These are phyloP conservation scores for Pristionchus maxplancki DNA, from an alignment of 2,888 invertebrate genomes.

Conservation along the genomic window DNA sequence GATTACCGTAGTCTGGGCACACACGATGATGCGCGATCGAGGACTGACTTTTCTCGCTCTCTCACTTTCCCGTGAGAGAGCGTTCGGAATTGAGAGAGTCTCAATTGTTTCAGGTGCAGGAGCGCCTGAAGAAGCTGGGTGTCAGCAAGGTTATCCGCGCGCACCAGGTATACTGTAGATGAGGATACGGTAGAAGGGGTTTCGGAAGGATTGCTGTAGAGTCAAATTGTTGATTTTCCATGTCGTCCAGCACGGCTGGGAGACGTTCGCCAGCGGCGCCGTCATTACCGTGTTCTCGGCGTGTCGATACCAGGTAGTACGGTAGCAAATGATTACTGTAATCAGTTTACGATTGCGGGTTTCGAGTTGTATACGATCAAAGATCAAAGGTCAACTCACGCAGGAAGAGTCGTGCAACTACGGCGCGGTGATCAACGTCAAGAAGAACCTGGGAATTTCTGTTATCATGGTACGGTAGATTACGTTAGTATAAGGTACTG, in stretches of 20 bases:
- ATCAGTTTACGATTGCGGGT: not conserved
- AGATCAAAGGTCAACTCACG: not conserved
- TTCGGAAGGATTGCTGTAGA: not conserved
- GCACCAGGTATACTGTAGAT: conserved; percentile 35
- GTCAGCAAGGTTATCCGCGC: conserved; percentile 36
- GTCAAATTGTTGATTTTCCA: not conserved
- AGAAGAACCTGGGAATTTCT: conserved; percentile 31
- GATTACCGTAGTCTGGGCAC: not conserved
- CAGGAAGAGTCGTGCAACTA: not conserved
- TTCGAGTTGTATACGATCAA: not conserved
- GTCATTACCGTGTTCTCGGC: conserved; percentile 47
- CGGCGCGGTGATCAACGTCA: conserved; percentile 29
- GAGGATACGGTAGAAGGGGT: not conserved
- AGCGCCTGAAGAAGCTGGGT: conserved; percentile 10
- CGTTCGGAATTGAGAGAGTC: not conserved
- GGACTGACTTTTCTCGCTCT: not conserved
- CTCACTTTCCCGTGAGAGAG: not conserved
- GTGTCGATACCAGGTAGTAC: conserved; percentile 8
- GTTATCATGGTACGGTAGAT: not conserved
- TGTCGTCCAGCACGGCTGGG: conserved; percentile 35
- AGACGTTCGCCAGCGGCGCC: conserved; percentile 12
- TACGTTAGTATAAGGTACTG: not conserved
- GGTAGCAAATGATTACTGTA: too few relatives aligned
- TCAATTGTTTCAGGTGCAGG: not conserved
- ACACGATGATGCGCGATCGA: not conserved